Evolutionary conservation across 1,140 invertebrate genomes (phyloP).

Genomic region (Holcopasites calliopsidis): DNA sequence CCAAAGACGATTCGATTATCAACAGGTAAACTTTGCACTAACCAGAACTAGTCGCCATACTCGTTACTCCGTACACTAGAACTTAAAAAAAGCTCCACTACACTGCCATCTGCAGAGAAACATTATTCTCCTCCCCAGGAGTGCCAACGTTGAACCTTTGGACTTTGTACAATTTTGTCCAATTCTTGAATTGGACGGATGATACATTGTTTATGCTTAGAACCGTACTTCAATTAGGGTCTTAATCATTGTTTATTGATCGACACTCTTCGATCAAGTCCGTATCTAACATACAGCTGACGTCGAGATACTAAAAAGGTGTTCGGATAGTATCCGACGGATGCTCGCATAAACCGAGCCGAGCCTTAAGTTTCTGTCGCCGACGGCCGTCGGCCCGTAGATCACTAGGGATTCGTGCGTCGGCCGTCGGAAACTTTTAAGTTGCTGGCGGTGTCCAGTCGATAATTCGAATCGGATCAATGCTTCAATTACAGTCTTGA

Average conservation of each 20-base stretch:
- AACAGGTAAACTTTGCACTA: constrained; percentile 64
- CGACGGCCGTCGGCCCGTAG: too few species aligned
- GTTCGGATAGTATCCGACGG: too few species aligned
- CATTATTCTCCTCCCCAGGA: neutral
- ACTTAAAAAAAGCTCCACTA: constrained; percentile 26
- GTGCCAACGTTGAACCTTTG: constrained; percentile 1
- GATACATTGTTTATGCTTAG: constrained; percentile 22
- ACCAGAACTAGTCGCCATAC: constrained; percentile 62
- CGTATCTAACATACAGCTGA: too few species aligned
- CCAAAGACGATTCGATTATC: constrained; percentile 50
- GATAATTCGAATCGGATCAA: too few species aligned
- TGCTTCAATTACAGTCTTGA: too few species aligned
- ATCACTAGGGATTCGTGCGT: too few species aligned
- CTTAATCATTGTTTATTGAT: neutral
- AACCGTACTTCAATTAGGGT: neutral
- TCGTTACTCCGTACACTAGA: constrained; percentile 45
- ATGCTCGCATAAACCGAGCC: too few species aligned
- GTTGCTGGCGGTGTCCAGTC: too few species aligned
- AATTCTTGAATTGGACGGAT: constrained; percentile 6
- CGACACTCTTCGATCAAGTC: too few species aligned
- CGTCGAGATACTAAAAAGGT: too few species aligned
- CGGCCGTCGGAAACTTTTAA: too few species aligned
- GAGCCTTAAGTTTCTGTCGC: too few species aligned
- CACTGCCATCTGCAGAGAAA: constrained; percentile 11
- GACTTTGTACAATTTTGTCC: constrained; percentile 31